phyloP scores from a whole-genome alignment of 2,888 invertebrate genomes.

The Pterobdella sp. region DNA sequence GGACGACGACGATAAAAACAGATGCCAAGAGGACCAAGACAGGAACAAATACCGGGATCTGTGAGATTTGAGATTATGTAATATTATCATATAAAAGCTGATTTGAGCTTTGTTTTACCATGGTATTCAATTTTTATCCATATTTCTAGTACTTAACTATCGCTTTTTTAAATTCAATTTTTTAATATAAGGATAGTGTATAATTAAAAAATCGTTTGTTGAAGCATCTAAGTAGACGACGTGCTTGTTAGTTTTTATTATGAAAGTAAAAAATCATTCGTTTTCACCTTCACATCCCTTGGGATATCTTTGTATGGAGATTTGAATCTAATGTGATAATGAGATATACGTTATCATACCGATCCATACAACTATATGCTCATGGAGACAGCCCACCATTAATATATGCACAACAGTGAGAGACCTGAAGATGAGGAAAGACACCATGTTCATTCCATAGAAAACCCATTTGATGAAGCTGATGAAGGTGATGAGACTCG shows the following conservation, averaged over 20 bases:
- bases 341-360: too few relatives aligned
- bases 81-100: too few relatives aligned
- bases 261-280: neutral
- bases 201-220: too few relatives aligned
- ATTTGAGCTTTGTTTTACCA: too few relatives aligned
- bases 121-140: too few relatives aligned
- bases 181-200: too few relatives aligned
- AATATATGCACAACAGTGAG: too few relatives aligned
- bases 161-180: too few relatives aligned
- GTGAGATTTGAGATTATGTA: constrained; percentile 17
- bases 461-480: constrained; percentile 97
- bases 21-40: constrained; percentile 79
- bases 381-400: too few relatives aligned
- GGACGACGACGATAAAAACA: constrained; percentile 82
- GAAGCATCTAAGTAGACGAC: too few relatives aligned
- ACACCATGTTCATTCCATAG: constrained; percentile 88
- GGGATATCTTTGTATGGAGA: constrained; percentile 19
- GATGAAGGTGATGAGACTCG: constrained; percentile 91
- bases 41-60: constrained; percentile 70
- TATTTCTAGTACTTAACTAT: neutral
- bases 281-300: constrained; percentile 14
- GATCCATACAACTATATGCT: too few relatives aligned
- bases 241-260: neutral
- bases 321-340: neutral
- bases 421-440: constrained; percentile 82